Evolutionary conservation across 2,113 vertebrate species (phyloP).

Genomic region (Gambusia holbrooki): DNA sequence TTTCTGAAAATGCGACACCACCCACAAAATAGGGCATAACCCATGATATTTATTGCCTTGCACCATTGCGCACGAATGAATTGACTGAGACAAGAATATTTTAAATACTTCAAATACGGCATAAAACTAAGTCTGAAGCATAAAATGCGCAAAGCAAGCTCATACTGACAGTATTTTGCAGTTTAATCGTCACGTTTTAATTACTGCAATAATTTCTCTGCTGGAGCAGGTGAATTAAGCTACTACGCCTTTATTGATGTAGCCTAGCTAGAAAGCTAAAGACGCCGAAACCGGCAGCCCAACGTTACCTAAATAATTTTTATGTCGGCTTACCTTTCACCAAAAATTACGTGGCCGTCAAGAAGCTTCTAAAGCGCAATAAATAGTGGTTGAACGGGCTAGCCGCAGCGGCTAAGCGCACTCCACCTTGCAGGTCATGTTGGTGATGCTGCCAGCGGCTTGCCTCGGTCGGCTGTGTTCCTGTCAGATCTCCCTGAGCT

Average conservation of each 20-base stretch:
- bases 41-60: background rate
- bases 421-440: slow-evolving; percentile 52
- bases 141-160: background rate
- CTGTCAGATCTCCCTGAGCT: slow-evolving; percentile 80
- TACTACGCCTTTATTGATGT: slow-evolving; percentile 32
- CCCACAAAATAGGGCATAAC: background rate
- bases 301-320: background rate
- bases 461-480: slow-evolving; percentile 52
- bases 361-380: slow-evolving; percentile 7
- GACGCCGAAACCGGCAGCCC: slow-evolving; percentile 29
- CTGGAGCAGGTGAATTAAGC: background rate
- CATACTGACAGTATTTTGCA: no score
- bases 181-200: background rate
- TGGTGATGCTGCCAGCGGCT: slow-evolving; percentile 50
- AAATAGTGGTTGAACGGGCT: background rate
- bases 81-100: background rate
- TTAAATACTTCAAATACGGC: background rate
- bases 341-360: slow-evolving; percentile 30
- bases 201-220: background rate
- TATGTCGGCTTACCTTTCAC: slow-evolving; percentile 59
- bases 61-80: background rate
- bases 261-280: slow-evolving; percentile 61
- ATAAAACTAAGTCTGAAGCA: background rate
- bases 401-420: slow-evolving; percentile 51
- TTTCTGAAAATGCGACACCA: background rate